These are phyloP conservation scores for Sciurus niger DNA, from an alignment of 2,113 vertebrate genomes.

Conservation along the genomic window DNA sequence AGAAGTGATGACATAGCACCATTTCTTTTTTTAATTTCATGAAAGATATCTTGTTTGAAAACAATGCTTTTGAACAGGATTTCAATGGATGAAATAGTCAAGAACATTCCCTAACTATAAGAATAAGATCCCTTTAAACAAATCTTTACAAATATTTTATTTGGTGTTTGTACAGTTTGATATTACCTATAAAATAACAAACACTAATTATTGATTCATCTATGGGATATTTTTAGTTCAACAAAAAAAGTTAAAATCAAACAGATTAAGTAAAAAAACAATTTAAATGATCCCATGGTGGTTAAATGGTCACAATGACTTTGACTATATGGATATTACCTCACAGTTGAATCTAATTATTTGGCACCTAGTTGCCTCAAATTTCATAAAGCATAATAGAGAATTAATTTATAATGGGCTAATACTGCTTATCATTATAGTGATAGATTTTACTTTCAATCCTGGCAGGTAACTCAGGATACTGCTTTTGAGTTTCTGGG, in stretches of 20 bases:
- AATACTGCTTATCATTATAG: neutral
- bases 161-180: neutral
- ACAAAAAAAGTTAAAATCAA: neutral
- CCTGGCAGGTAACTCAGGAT: neutral
- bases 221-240: conserved; percentile 33
- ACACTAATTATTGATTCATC: neutral
- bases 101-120: neutral
- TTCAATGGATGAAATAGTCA: conserved; percentile 21
- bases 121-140: conserved; percentile 22
- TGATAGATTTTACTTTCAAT: conserved; percentile 49
- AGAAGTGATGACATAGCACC: neutral
- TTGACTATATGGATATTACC: neutral
- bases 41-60: neutral
- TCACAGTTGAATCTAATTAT: neutral
- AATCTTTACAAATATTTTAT: conserved; percentile 7
- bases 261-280: neutral
- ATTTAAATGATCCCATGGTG: neutral
- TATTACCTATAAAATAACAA: neutral
- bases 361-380: neutral
- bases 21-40: neutral
- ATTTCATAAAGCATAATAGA: conserved; percentile 40
- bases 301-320: neutral
- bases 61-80: neutral
- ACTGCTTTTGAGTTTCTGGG: neutral
- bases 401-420: conserved; percentile 20